A percentile compares a stretch with the other conserved stretches of the same genome.
phyloP scores from a whole-genome alignment of 2,888 invertebrate genomes.

The Campopleginae sp. region DNA sequence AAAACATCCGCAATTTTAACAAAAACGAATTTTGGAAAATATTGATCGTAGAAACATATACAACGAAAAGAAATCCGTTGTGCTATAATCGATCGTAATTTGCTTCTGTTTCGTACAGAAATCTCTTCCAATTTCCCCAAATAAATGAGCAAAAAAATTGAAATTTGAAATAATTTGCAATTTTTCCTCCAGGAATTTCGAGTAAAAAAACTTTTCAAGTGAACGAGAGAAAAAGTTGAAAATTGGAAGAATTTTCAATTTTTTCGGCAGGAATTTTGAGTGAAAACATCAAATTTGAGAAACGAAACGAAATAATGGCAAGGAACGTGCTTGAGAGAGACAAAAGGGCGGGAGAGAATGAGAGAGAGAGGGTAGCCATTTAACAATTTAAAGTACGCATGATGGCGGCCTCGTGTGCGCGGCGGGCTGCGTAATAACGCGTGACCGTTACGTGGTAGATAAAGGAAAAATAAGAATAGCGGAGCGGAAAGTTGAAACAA shows the following conservation, averaged over 20 bases:
- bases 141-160: not conserved
- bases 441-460: constrained; percentile 67
- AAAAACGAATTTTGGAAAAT: not conserved
- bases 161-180: not conserved
- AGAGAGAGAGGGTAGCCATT: constrained; percentile 55
- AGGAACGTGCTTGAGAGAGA: not conserved
- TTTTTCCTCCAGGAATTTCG: not conserved
- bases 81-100: not conserved
- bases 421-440: constrained; percentile 74
- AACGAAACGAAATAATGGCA: not conserved
- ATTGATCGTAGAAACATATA: not conserved
- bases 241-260: not conserved
- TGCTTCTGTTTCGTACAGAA: not conserved
- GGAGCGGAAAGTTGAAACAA: not conserved
- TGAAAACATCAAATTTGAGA: not conserved
- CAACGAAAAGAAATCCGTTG: not conserved
- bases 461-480: constrained; percentile 28
- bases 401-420: constrained; percentile 78
- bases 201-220: not conserved
- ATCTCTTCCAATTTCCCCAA: not conserved
- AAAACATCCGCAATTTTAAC: not conserved
- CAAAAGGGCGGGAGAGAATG: not conserved
- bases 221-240: not conserved
- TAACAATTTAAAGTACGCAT: constrained; percentile 80
- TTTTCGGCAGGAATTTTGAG: not conserved